Conservation (phyloP, 2,888 invertebrate species). For the Rhabditophanes sp. region DNA sequence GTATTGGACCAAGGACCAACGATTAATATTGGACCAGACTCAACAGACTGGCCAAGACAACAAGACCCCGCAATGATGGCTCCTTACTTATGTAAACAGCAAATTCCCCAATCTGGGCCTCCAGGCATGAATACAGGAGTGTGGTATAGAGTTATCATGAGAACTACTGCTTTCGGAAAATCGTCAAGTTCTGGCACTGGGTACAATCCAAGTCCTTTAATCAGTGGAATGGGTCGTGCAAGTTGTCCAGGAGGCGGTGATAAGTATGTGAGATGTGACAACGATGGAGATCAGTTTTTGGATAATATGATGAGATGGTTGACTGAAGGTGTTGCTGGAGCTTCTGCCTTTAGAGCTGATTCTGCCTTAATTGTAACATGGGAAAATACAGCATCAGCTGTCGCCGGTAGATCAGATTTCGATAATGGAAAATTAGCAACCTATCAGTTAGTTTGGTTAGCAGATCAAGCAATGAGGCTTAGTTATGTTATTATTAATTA, state of each 20-base stretch:
- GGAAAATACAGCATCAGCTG: slow-evolving; percentile 64
- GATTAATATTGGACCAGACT: slow-evolving; percentile 40
- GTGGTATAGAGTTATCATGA: no score
- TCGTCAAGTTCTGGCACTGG: no score
- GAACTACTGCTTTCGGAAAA: no score
- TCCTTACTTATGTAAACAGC: neutral
- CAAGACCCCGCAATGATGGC: slow-evolving; percentile 43
- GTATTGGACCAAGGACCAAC: slow-evolving; percentile 43
- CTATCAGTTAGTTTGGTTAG: slow-evolving; percentile 45
- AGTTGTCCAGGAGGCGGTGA: no score
- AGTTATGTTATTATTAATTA: slow-evolving; percentile 89
- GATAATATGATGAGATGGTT: slow-evolving; percentile 11
- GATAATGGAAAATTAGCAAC: slow-evolving; percentile 51
- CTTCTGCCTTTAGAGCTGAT: slow-evolving; percentile 71
- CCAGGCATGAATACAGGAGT: no score
- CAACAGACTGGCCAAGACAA: slow-evolving; percentile 36
- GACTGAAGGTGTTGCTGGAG: slow-evolving; percentile 67
- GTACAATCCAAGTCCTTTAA: no score
- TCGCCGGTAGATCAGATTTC: slow-evolving; percentile 3
- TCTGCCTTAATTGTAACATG: slow-evolving; percentile 75
- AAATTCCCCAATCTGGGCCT: no score
- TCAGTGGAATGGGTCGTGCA: no score
- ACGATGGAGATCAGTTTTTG: slow-evolving; percentile 10
- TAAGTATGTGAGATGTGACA: slow-evolving; percentile 11
- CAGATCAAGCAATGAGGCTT: slow-evolving; percentile 78